Base-by-base conservation (phyloP, 2,113 vertebrate genomes). In the Cololabis saira region DNA sequence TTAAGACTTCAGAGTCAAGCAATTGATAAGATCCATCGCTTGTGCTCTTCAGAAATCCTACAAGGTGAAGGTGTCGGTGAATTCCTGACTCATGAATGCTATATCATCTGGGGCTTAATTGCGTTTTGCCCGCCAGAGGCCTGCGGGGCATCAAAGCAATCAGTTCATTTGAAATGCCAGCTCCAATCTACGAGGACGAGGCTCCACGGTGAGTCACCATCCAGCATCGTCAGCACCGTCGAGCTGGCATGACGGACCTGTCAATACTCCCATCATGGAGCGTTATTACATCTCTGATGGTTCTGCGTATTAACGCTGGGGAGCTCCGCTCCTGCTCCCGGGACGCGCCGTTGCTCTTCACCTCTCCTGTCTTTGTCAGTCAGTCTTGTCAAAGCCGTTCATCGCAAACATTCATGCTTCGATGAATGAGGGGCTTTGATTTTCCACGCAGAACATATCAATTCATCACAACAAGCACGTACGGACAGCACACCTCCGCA, bases 81-180 rank as follows among this genome's bases (percentile, higher is more conserved):
- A 54, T 37, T 17, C 33, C 5, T 9, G 33, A 68, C 41, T 73
- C 65, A 82, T 75, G 60, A 69, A 67, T 54, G 54, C 43, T 67
- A 69, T 58, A 71, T 61, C 41, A 30, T 56, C 50, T 24, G 47
- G 55, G 50, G 45, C 47, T 47, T 66, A 62, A 77, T 49, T 72
- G 59, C 48, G n/a, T 69, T 61, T 63, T 8, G 4, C 54, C 30
- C 17, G 5, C 41, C 13, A 13, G 24, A 57, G 37, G 55, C 48
- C 21, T 69, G 68, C 48, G 50, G 41, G 50, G 49, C n/a, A n/a
- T 64, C 49, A 55, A 45, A 64, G 8, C 45, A 13, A 57, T 48
- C 18, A 16, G 40, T 62, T 69, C 47, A 51, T 64, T 71, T 65
- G 9, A 64, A 81, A 74, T 76, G 76, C 67, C 78, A 80, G 41